These are phyloP conservation scores for Nothocercus nigrocapillus DNA, from an alignment of 2,113 vertebrate genomes.

Conservation along the genomic window DNA sequence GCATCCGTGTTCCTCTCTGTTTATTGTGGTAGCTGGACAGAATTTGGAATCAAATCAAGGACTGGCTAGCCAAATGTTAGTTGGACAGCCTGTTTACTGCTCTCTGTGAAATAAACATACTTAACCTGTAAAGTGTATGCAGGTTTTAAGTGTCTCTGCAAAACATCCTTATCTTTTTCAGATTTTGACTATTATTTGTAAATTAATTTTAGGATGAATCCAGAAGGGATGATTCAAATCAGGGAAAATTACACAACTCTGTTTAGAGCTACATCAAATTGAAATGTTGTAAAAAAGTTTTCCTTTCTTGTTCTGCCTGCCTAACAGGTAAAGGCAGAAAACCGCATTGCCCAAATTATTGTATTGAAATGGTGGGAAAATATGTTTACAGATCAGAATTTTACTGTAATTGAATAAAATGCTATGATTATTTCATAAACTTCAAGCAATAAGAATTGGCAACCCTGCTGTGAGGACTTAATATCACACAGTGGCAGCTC, in stretches of 20 bases:
- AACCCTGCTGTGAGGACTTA: conserved; percentile 4
- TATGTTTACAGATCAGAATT: not conserved
- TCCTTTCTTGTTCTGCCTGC: not conserved
- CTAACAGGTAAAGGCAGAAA: not conserved
- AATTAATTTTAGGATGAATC: not conserved
- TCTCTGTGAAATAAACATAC: not conserved
- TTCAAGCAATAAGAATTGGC: not conserved
- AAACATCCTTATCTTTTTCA: not conserved
- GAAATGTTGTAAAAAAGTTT: not conserved
- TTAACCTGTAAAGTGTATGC: not conserved
- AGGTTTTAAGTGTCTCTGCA: accelerated
- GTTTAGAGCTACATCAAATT: not conserved
- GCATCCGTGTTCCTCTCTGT: not conserved
- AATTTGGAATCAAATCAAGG: not conserved
- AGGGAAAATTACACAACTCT: not conserved
- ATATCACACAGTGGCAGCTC: not conserved
- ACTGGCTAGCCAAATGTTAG: not conserved
- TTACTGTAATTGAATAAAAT: not conserved
- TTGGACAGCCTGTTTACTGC: not conserved
- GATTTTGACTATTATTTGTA: not conserved
- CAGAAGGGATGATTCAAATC: not conserved
- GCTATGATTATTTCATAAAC: conserved; percentile 15
- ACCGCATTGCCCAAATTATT: not conserved
- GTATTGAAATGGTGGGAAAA: not conserved
- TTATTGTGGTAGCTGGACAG: not conserved